phyloP scores from a whole-genome alignment of 2,888 invertebrate species.

The Morinoia aosen region DNA sequence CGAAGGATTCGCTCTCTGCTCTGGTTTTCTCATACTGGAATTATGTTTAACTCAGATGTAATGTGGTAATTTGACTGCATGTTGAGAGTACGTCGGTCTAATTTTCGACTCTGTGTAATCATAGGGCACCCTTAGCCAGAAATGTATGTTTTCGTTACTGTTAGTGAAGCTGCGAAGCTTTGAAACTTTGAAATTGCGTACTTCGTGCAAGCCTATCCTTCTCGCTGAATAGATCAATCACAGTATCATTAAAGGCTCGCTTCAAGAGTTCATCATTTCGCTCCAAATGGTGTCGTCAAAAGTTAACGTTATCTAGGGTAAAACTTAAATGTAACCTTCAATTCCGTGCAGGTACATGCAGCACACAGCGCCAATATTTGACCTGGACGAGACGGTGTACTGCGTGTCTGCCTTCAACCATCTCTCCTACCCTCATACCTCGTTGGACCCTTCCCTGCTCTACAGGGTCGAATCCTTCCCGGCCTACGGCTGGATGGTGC shows the following conservation, averaged over 20 bases:
- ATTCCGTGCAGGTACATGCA: constrained; percentile 63
- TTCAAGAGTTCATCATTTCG: too few species aligned
- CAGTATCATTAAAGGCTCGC: too few species aligned
- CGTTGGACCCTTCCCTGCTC: constrained; percentile 56
- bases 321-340: not conserved
- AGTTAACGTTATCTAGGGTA: not conserved
- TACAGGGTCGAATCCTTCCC: constrained; percentile 62
- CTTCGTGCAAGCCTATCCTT: too few species aligned
- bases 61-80: not conserved
- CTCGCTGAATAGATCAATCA: too few species aligned
- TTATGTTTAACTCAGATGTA: not conserved
- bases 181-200: too few species aligned
- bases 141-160: too few species aligned
- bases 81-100: not conserved
- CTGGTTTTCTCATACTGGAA: not conserved
- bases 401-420: constrained; percentile 65
- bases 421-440: constrained; percentile 63
- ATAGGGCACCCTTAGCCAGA: too few species aligned
- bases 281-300: too few species aligned
- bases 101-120: too few species aligned
- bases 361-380: constrained; percentile 61
- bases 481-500: constrained; percentile 67
- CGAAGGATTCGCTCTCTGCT: not conserved
- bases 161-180: too few species aligned
- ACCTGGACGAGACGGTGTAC: constrained; percentile 58